These are phyloP conservation scores for Holocentrus rufus DNA, from an alignment of 2,797 vertebrate species.

Conservation along the genomic window DNA sequence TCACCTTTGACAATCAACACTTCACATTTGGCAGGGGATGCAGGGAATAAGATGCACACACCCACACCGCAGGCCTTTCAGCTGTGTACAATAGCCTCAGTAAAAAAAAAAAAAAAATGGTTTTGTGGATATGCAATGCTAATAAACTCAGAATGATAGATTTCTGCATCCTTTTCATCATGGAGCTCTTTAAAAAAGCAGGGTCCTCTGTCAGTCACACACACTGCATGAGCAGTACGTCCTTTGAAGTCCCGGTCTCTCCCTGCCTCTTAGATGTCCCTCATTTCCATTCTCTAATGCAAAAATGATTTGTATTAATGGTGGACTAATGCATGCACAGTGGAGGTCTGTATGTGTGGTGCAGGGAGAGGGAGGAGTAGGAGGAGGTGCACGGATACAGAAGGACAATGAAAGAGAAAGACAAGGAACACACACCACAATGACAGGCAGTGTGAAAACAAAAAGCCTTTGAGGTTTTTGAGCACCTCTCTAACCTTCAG, in stretches of 20 bases:
- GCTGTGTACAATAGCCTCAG: slow-evolving; percentile 50
- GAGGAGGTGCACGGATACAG: slow-evolving; percentile 65
- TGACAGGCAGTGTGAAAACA: slow-evolving; percentile 14
- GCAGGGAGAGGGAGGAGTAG: slow-evolving; percentile 42
- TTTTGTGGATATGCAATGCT: slow-evolving; percentile 72
- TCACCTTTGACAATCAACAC: slow-evolving; percentile 68
- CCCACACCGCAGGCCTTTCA: slow-evolving; percentile 57
- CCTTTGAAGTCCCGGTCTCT: slow-evolving; percentile 80
- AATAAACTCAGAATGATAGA: slow-evolving; percentile 75
- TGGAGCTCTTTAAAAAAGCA: slow-evolving; percentile 69
- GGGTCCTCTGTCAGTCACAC: slow-evolving; percentile 72
- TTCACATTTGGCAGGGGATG: slow-evolving; percentile 73
- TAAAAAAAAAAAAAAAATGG: slow-evolving; percentile 71
- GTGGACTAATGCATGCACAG: slow-evolving; percentile 75
- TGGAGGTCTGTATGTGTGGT: slow-evolving; percentile 41
- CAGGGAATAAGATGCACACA: slow-evolving; percentile 47
- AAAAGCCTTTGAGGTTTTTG: slow-evolving; percentile 72
- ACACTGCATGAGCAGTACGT: slow-evolving; percentile 53
- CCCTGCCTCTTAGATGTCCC: slow-evolving; percentile 74
- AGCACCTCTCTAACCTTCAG: slow-evolving; percentile 62
- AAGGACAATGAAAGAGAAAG: slow-evolving; percentile 62
- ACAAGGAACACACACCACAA: slow-evolving; percentile 46
- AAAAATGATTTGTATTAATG: slow-evolving; percentile 79
- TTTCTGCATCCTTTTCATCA: slow-evolving; percentile 80
- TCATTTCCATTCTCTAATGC: slow-evolving; percentile 80